These are phyloP conservation scores for Chaenogobius annularis DNA, from an alignment of 2,113 vertebrate species.

Conservation along the genomic window DNA sequence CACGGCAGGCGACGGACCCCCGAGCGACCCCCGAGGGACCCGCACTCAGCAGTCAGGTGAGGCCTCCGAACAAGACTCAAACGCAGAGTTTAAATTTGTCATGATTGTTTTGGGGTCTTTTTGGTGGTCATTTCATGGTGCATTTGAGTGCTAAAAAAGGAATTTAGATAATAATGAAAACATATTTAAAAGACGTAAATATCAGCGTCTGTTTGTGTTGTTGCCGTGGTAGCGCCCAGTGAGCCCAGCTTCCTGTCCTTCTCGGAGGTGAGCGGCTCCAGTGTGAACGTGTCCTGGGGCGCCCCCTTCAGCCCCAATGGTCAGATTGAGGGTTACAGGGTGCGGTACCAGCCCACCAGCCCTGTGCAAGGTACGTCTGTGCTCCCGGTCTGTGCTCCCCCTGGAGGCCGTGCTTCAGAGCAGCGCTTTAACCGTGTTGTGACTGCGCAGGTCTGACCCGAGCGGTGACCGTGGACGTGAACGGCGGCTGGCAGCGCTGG, in stretches of 20 bases:
- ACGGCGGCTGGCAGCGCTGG: slow-evolving; percentile 91
- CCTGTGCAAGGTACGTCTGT: slow-evolving; percentile 85
- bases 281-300: slow-evolving; percentile 92
- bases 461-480: slow-evolving; percentile 92
- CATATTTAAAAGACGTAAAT: too few relatives aligned
- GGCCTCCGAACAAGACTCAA: slow-evolving; percentile 14
- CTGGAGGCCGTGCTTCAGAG: too few relatives aligned
- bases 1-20: slow-evolving; percentile 87
- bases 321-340: slow-evolving; percentile 90
- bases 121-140: too few relatives aligned
- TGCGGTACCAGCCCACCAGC: slow-evolving; percentile 88
- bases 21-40: slow-evolving; percentile 82
- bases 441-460: slow-evolving; percentile 87
- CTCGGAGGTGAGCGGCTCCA: slow-evolving; percentile 90
- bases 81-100: too few relatives aligned
- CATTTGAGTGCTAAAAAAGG: too few relatives aligned
- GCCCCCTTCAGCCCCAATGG: slow-evolving; percentile 87
- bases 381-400: too few relatives aligned
- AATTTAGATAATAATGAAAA: too few relatives aligned
- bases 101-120: too few relatives aligned
- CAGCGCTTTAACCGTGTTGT: too few relatives aligned
- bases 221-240: slow-evolving; percentile 81
- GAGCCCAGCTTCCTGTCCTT: slow-evolving; percentile 87
- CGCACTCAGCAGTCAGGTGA: slow-evolving; percentile 89
- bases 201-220: background rate